Percentiles rank a stretch among this genome's conserved stretches.
Evolutionary conservation across 64 coral and sea anemone species (phyloP).

Genomic region (Dendronephthya gigantea): DNA sequence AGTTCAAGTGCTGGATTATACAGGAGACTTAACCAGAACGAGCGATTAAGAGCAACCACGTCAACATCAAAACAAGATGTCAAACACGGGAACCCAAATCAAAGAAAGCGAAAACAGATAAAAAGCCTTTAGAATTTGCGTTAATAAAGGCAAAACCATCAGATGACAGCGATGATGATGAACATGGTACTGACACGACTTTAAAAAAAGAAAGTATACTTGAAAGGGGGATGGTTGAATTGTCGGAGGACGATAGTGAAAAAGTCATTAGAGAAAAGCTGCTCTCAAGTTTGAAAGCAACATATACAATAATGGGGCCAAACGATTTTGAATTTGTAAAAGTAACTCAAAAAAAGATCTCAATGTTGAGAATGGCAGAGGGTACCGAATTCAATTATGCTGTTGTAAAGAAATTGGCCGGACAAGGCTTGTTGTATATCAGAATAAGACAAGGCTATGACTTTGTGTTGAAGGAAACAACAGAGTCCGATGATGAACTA

Average conservation of each 20-base stretch:
- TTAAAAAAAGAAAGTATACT: conserved; percentile 47
- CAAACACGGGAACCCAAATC: background rate
- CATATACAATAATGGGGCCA: conserved; percentile 29
- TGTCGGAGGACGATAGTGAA: conserved; percentile 45
- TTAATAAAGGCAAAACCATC: conserved; percentile 24
- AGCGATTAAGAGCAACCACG: conserved; percentile 13
- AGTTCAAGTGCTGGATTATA: conserved; percentile 29
- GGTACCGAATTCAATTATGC: conserved; percentile 42
- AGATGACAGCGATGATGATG: conserved; percentile 17
- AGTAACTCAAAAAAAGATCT: conserved; percentile 58
- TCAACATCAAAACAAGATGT: no score
- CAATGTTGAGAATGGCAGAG: conserved; percentile 31
- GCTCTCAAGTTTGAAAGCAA: conserved; percentile 35
- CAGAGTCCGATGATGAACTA: background rate
- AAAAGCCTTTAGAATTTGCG: conserved; percentile 56
- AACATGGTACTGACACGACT: conserved; percentile 29
- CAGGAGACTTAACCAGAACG: conserved; percentile 23
- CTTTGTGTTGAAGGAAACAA: background rate
- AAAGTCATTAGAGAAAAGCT: conserved; percentile 46
- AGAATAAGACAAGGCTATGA: conserved; percentile 61
- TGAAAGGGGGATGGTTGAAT: conserved; percentile 40
- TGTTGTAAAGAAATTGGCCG: conserved; percentile 68
- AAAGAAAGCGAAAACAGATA: conserved; percentile 21
- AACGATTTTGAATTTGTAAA: conserved; percentile 60
- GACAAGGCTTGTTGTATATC: conserved; percentile 60